Percentiles rank a stretch among this genome's conserved stretches.
Evolutionary conservation across 2,797 vertebrate genomes (phyloP).

Genomic region (Valencia hispanica): DNA sequence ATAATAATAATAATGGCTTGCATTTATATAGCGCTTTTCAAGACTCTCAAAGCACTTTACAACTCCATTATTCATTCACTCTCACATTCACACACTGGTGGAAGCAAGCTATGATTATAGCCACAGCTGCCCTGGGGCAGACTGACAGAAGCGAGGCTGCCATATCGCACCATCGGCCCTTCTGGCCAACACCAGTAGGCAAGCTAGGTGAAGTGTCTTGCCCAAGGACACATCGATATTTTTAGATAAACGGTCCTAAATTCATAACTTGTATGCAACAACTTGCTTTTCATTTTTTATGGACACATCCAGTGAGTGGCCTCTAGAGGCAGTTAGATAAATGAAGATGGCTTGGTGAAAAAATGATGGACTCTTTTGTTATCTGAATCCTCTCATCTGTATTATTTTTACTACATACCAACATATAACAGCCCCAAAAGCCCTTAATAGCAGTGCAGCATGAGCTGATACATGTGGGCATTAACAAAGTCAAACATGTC

Average conservation of each 20-base stretch:
- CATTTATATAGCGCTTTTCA: no score
- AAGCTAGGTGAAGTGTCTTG: no score
- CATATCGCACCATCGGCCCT: no score
- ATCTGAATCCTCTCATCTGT: neutral
- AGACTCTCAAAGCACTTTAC: no score
- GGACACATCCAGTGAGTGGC: neutral
- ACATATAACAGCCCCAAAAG: neutral
- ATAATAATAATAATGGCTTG: no score
- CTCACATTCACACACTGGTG: no score
- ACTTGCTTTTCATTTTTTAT: neutral
- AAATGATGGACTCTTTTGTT: constrained; percentile 3
- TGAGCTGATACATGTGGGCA: neutral
- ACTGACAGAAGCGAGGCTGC: no score
- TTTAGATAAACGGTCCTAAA: neutral
- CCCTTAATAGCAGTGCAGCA: neutral
- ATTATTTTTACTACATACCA: neutral
- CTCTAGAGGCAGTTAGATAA: constrained; percentile 1
- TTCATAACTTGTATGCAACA: neutral
- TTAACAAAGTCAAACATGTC: neutral
- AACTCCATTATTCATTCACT: no score
- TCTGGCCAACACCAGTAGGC: no score
- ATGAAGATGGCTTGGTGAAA: constrained; percentile 9
- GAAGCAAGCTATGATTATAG: no score
- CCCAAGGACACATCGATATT: no score
- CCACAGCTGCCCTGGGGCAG: no score